A percentile compares a stretch with the other conserved stretches of the same genome.
Conservation (phyloP, 2,888 invertebrate genomes). For the Pseudococcus viburni region DNA sequence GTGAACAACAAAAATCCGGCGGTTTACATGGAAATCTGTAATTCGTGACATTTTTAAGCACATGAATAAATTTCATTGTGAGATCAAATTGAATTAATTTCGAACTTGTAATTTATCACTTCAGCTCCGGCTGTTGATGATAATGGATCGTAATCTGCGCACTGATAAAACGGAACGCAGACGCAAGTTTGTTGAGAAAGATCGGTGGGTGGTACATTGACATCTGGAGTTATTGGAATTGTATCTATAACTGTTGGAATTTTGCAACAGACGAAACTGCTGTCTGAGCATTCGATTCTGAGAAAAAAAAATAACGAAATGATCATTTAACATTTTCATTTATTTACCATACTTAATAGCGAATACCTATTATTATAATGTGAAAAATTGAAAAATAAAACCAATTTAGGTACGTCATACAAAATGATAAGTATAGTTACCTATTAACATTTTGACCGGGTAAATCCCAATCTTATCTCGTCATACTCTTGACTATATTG, state of each 20-base stretch:
- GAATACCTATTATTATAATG: no score
- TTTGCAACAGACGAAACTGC: neutral
- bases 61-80: neutral
- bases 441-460: no score
- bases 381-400: no score
- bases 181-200: neutral
- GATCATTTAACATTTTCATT: neutral
- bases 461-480: no score
- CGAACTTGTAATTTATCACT: neutral
- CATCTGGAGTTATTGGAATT: neutral
- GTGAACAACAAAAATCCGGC: conserved; percentile 9
- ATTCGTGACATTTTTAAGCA: no score
- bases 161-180: conserved; percentile 31
- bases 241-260: neutral
- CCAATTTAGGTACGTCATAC: no score
- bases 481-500: no score
- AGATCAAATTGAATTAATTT: neutral
- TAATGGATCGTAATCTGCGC: neutral
- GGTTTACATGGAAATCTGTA: neutral
- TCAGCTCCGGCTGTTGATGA: neutral
- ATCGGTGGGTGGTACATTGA: neutral
- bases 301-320: neutral
- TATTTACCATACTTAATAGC: neutral
- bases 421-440: no score
- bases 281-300: neutral